A percentile compares a stretch with the other conserved stretches of the same genome.
Evolutionary conservation across 2,797 vertebrate species (phyloP).

Genomic region (Echeneis naucrates): DNA sequence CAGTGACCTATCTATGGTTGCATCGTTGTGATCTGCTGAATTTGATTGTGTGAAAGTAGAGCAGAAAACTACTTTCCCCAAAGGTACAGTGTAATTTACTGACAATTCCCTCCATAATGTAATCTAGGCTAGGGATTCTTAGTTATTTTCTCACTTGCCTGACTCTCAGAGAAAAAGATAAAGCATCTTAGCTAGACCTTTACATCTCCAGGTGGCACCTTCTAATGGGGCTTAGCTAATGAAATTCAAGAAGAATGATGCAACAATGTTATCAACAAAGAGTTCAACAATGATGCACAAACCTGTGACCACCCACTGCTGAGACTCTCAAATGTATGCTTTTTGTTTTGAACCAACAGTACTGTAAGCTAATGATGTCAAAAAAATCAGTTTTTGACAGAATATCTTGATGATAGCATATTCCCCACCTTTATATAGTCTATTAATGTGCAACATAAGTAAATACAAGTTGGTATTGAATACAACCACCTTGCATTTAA

Average conservation of each 20-base stretch:
- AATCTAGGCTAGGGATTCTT: constrained; percentile 11
- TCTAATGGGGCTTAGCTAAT: constrained; percentile 48
- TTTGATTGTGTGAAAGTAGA: constrained; percentile 4
- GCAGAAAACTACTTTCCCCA: constrained; percentile 1
- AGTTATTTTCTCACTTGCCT: constrained; percentile 38
- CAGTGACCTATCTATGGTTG: background rate
- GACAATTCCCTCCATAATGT: background rate
- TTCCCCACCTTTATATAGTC: background rate
- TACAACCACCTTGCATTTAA: background rate
- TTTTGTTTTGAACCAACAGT: background rate
- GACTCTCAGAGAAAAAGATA: constrained; percentile 21
- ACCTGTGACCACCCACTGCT: constrained; percentile 17
- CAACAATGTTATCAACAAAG: too few species aligned
- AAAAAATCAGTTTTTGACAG: background rate
- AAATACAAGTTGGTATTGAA: background rate
- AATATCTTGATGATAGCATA: background rate
- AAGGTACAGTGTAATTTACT: background rate
- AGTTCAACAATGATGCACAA: constrained; percentile 36
- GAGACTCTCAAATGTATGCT: constrained; percentile 24
- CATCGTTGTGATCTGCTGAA: background rate
- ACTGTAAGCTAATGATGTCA: background rate
- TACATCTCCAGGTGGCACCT: constrained; percentile 15
- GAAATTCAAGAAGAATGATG: constrained; percentile 47
- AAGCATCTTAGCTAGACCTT: constrained; percentile 27
- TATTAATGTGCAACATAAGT: background rate